Base-by-base conservation (phyloP, 2,113 vertebrate species). In the Psilopogon haemacephalus region DNA sequence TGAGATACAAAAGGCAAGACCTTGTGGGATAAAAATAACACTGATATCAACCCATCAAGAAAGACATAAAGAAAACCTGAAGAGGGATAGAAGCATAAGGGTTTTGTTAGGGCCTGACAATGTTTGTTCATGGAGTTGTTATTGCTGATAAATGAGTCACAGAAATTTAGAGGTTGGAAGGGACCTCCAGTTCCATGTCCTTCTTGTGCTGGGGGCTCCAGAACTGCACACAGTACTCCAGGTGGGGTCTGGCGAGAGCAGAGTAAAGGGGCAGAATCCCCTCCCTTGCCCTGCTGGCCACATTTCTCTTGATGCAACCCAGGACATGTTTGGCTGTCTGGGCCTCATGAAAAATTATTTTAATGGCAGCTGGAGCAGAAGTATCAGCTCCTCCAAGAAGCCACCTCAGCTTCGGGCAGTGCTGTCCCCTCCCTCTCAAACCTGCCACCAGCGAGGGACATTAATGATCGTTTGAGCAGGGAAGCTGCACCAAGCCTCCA, bases 401-500 rank as follows among this genome's bases (percentile, higher is more conserved):
- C 32, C 12, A 4, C 33, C 74, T 58, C 15, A 10, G 38, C 46
- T 46, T 26, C 70, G 55, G 63, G 18, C 72, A 44, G 12, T 3
- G 2, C 63, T 11, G 3, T 20, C 18, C 33, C 44, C 77, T 65
- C 70, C 54, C 67, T 54, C 19, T 24, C 27, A 5, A 23, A 69
- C 30, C 37, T 8, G 32, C 23, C 30, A 6, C 28, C 1, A 44
- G 42, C 71, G 78, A 65, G 44, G 37, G 82, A 23, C 2, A 5
- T 27, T 50, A 40, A 67, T 60, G 27, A 54, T 24, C 27, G 58
- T 69, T 0, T 0, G 55, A 58, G 82, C 23, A 15, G 28, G 70
- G 76, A 69, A 59, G 42, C 0, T 14, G 17, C 2, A 12, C 65
- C 0, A 9, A 86, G 72, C 54, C 75, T 20, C 26, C 1, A 11